Conservation (phyloP, 2,113 vertebrate genomes). For the Gopherus evgoodei region DNA sequence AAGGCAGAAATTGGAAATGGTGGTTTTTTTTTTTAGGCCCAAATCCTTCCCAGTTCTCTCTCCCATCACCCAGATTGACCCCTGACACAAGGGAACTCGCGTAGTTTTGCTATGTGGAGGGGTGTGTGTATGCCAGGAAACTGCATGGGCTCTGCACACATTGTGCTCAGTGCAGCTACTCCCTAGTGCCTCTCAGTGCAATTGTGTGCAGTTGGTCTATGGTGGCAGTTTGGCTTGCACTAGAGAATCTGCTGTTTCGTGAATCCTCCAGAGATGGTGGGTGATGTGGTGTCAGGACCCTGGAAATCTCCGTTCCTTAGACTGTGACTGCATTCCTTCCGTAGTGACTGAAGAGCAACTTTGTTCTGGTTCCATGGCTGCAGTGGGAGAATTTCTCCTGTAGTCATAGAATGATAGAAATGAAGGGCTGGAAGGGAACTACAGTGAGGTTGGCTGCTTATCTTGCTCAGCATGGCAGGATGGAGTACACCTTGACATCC, state of each 20-base stretch:
- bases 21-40: not conserved
- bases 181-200: rapidly evolving
- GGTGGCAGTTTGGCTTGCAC: not conserved
- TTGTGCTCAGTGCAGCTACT: not conserved
- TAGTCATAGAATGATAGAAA: not conserved
- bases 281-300: not conserved
- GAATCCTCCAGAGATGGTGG: not conserved
- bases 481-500: not conserved
- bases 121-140: rapidly evolving
- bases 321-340: not conserved
- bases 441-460: not conserved
- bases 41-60: rapidly evolving
- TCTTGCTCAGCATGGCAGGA: too few relatives aligned
- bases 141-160: not conserved
- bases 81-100: not conserved
- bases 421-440: not conserved
- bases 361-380: not conserved
- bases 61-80: not conserved
- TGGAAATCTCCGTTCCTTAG: not conserved
- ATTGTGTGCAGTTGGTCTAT: rapidly evolving
- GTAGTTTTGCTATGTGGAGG: not conserved
- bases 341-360: not conserved
- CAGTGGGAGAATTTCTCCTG: not conserved
- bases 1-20: conserved; percentile 10
- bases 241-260: not conserved